Conservation (phyloP, 2,888 invertebrate genomes). For the Geophilus truncorum region DNA sequence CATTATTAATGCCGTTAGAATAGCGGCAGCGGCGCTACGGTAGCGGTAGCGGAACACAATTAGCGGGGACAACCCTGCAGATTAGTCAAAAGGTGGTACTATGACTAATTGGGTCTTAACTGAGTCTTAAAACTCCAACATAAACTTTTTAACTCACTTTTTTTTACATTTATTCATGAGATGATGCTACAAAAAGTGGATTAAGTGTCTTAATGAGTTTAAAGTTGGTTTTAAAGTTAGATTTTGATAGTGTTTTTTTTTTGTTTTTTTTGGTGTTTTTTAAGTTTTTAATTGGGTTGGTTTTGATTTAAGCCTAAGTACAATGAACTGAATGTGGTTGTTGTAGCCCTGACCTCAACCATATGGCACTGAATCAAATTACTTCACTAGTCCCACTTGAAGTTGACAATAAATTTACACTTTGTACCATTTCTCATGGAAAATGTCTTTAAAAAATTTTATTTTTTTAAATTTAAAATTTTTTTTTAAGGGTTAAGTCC, state of each 20-base stretch:
- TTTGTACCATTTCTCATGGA: background rate
- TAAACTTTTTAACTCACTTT: background rate
- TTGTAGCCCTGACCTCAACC: conserved; percentile 20
- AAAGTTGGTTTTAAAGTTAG: background rate
- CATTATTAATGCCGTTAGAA: no score
- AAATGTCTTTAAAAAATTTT: no score
- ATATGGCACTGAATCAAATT: conserved; percentile 21
- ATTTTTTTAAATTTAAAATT: no score
- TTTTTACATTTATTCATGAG: background rate
- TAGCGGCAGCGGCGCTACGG: no score
- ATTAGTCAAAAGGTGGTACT: background rate
- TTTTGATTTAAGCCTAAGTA: background rate
- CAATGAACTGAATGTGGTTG: conserved; percentile 24
- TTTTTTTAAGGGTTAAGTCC: no score
- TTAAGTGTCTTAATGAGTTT: background rate
- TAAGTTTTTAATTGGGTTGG: background rate
- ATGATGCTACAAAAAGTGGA: background rate
- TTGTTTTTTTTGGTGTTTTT: background rate
- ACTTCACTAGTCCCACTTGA: background rate
- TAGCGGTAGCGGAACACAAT: no score
- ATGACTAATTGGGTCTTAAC: background rate
- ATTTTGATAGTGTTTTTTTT: background rate
- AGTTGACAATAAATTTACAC: conserved; percentile 25
- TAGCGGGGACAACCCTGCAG: background rate
- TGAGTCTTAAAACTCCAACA: no score